These are phyloP conservation scores for Ceratothoa steindachneri DNA, from an alignment of 2,888 invertebrate species.

Conservation along the genomic window DNA sequence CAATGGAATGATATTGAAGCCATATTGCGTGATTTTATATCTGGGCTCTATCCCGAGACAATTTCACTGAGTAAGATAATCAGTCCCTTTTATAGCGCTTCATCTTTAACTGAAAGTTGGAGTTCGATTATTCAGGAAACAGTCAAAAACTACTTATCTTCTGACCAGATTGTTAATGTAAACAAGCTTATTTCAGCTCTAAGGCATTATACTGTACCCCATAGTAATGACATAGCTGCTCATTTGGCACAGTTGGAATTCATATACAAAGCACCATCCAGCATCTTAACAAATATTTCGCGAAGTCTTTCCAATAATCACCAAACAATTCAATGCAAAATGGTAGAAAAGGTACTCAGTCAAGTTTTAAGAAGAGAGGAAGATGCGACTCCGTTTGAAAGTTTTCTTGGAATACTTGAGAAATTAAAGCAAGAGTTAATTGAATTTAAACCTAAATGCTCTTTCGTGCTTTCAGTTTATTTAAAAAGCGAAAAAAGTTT, in stretches of 20 bases:
- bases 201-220: constrained; percentile 40
- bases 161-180: constrained; percentile 23
- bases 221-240: constrained; percentile 20
- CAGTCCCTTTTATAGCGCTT: background rate
- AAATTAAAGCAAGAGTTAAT: background rate
- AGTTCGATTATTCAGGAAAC: background rate
- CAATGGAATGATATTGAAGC: constrained; percentile 42
- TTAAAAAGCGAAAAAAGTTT: background rate
- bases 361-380: background rate
- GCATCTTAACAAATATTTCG: background rate
- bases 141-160: constrained; percentile 13
- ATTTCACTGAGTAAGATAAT: background rate
- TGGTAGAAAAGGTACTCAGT: background rate
- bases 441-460: background rate
- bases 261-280: constrained; percentile 33
- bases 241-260: constrained; percentile 37
- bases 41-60: constrained; percentile 2
- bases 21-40: constrained; percentile 19
- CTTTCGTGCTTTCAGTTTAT: background rate
- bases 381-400: background rate
- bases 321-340: background rate
- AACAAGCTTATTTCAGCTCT: constrained; percentile 36
- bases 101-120: background rate
- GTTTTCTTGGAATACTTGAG: background rate
- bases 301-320: background rate